A percentile compares a stretch with the other conserved stretches of the same genome.
Evolutionary conservation across 2,797 vertebrate genomes (phyloP).

Genomic region (Orestias chungarensis): DNA sequence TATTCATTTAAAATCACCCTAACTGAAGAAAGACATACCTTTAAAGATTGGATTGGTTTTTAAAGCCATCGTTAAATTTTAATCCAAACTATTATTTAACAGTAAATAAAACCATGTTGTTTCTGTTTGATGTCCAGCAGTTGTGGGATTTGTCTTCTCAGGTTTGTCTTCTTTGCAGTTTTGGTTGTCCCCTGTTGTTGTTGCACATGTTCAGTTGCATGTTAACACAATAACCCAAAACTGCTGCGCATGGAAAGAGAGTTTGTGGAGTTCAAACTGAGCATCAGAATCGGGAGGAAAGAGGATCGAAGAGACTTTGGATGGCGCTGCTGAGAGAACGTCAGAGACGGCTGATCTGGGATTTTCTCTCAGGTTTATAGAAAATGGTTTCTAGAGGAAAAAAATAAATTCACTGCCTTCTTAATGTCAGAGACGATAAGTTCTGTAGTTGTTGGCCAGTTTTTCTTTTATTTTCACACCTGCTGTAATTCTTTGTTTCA

Average conservation of each 20-base stretch:
- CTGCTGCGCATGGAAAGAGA: not conserved
- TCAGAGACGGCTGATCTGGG: not conserved
- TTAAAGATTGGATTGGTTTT: conserved; percentile 39
- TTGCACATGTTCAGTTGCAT: not conserved
- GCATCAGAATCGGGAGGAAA: conserved; percentile 2
- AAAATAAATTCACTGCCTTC: not conserved
- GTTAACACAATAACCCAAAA: not conserved
- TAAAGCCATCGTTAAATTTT: conserved; percentile 23
- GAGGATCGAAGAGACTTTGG: not conserved
- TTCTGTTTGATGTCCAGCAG: conserved; percentile 8
- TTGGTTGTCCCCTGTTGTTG: not conserved
- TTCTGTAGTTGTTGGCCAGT: too few relatives aligned
- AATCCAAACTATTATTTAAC: conserved; percentile 13
- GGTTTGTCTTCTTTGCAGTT: too few relatives aligned
- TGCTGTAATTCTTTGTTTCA: not conserved
- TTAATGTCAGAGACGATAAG: not conserved
- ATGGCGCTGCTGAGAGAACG: not conserved
- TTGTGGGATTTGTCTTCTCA: conserved; percentile 5
- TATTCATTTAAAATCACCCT: conserved; percentile 44
- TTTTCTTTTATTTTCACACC: not conserved
- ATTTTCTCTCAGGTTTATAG: not conserved
- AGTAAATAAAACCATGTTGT: conserved; percentile 7
- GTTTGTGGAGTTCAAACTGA: not conserved
- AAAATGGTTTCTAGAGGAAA: not conserved
- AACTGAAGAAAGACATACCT: conserved; percentile 16